A percentile compares a stretch with the other conserved stretches of the same genome.
phyloP scores from a whole-genome alignment of 2,888 invertebrate species.

The Lamproptera curius region DNA sequence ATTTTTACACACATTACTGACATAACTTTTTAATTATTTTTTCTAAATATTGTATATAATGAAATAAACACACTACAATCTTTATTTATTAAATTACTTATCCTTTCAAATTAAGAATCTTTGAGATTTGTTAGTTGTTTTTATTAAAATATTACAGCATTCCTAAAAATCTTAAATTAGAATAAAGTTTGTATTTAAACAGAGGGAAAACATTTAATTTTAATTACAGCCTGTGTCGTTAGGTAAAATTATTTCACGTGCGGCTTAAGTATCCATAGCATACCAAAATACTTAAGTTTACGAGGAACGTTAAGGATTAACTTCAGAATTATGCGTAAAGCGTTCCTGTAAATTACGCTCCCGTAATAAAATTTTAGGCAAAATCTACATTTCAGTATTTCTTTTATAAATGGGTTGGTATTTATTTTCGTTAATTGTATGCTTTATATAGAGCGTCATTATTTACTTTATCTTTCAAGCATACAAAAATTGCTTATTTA shows the following conservation, averaged over 20 bases:
- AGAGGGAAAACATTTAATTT: too few relatives aligned
- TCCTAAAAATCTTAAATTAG: neutral
- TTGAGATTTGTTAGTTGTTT: neutral
- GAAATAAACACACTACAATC: too few relatives aligned
- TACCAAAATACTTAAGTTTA: slow-evolving; percentile 9
- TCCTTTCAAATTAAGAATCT: too few relatives aligned
- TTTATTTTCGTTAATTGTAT: neutral
- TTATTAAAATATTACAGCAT: neutral
- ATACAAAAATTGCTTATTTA: too few relatives aligned
- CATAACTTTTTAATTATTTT: too few relatives aligned
- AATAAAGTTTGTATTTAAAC: too few relatives aligned
- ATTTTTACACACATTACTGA: too few relatives aligned
- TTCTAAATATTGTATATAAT: too few relatives aligned
- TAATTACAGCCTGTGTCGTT: too few relatives aligned
- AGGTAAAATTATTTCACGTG: neutral
- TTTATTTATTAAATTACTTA: too few relatives aligned
- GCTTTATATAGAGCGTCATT: too few relatives aligned
- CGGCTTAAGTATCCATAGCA: slow-evolving; percentile 1
- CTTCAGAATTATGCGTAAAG: slow-evolving; percentile 14
- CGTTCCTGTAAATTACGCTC: slow-evolving; percentile 5
- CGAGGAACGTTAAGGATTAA: slow-evolving; percentile 17
- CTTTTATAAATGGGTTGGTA: neutral
- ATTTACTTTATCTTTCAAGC: too few relatives aligned
- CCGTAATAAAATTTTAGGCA: neutral
- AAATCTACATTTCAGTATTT: neutral